phyloP scores from a whole-genome alignment of 1,140 invertebrate genomes.

The Achatina immaculata region DNA sequence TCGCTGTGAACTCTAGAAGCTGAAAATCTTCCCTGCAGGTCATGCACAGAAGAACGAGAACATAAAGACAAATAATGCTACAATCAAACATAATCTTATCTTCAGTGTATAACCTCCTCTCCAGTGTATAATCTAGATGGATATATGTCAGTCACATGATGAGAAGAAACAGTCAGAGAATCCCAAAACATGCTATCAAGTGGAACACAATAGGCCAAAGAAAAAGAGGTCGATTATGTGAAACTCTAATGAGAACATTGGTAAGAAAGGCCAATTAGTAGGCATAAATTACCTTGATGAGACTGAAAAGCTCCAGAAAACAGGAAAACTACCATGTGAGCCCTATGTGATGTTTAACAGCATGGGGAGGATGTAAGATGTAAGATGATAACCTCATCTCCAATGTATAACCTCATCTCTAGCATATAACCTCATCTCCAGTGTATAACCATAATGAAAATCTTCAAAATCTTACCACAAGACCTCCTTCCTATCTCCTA shows the following conservation, averaged over 20 bases:
- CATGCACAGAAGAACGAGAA: background rate
- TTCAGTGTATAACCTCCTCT: slow-evolving; percentile 28
- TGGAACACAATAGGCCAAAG: no score
- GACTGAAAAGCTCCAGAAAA: no score
- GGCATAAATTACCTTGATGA: no score
- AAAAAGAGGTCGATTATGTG: no score
- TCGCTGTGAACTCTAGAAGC: slow-evolving; percentile 67
- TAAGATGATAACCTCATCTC: background rate
- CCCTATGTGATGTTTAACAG: no score
- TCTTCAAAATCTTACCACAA: slow-evolving; percentile 41
- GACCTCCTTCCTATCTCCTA: slow-evolving; percentile 74
- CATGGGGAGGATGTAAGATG: no score
- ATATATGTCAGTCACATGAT: background rate
- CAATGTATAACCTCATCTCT: background rate
- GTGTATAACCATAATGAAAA: background rate
- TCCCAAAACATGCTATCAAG: no score
- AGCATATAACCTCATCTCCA: background rate
- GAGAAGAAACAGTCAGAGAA: background rate
- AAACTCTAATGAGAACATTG: no score
- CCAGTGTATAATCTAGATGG: slow-evolving; percentile 32
- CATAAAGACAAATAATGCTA: background rate
- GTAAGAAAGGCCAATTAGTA: no score
- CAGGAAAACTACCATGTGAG: no score
- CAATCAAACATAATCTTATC: background rate
- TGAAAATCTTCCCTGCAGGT: slow-evolving; percentile 54